Evolutionary conservation across 1,140 invertebrate genomes (phyloP), one percentile per base, ranked within the genome.

Genomic region (Hermetia illucens): DNA sequence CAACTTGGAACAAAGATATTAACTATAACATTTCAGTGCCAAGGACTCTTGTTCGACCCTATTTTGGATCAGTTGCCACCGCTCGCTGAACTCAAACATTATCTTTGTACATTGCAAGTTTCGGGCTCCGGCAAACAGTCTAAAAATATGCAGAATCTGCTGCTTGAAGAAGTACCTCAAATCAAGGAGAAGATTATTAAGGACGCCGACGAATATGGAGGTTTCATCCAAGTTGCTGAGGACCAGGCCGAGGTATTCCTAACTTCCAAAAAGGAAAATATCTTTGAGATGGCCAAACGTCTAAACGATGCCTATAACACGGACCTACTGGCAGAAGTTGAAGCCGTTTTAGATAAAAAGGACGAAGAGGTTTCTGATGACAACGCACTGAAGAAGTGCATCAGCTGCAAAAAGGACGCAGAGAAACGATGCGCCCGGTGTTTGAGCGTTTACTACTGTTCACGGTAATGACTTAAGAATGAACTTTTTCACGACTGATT

Each of bases 41-140:
- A 17, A 66, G 77, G 57, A 59, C 64, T 53, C 17, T 50, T 84
- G 17, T 65, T 72, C 5, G 78, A 82, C 36, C 47, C 55, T 10
- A 49, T 81, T 9, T 40, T 88, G 22, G 82, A 86, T 51, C 82
- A 87, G 62, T 59, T 87, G 38, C 70, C 81, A 2, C 77, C 80
- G 9, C 53, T 87, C 3, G 65, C 72, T 6, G 79, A 85, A 30
- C 57, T 88, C 4, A 77, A 82, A 56, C 68, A 72, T 53, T 82
- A 74, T 60, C 57, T 87, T 18, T 68, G 67, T 45, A 64, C 68
- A 42, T 39, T 71, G 19, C 60, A 58, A 12, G 40, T 70, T 5
- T 48, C 52, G 1, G 12, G 44, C 16, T n/a, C 33, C 9, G 27
- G 17, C 45, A 59, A 43, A 44, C 44, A 12, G 45, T 50, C 6